Evolutionary conservation across 1,140 invertebrate species (phyloP).

Genomic region (Drosophila ogumai): DNA sequence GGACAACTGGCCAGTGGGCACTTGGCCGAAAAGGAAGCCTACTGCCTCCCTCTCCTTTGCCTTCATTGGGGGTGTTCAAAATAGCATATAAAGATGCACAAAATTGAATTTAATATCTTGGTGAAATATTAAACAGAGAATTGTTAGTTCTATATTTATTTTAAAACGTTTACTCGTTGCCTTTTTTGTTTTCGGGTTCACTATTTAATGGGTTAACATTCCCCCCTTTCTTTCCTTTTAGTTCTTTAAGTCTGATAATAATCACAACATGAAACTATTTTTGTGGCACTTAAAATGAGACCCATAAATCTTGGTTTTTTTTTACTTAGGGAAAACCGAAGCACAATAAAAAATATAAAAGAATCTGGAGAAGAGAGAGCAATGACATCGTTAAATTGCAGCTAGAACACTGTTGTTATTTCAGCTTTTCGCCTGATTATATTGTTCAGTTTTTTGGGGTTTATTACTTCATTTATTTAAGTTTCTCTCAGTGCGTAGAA

Average conservation of each 20-base stretch:
- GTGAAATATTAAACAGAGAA: background rate
- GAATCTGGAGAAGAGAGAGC: slow-evolving; percentile 49
- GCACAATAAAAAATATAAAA: slow-evolving; percentile 1
- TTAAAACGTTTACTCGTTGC: slow-evolving; percentile 4
- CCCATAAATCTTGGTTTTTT: slow-evolving; percentile 66
- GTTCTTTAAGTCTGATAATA: slow-evolving; percentile 54
- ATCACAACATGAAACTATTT: slow-evolving; percentile 78
- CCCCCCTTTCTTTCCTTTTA: slow-evolving; percentile 11
- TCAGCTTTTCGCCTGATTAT: slow-evolving; percentile 27
- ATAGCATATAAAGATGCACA: slow-evolving; percentile 7
- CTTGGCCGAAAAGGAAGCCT: slow-evolving; percentile 64
- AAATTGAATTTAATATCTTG: background rate
- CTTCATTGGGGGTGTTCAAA: slow-evolving; percentile 47
- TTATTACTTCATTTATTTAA: slow-evolving; percentile 37
- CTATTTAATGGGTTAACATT: slow-evolving; percentile 15
- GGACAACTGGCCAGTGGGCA: slow-evolving; percentile 41
- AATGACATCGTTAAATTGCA: slow-evolving; percentile 56
- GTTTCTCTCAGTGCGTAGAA: background rate
- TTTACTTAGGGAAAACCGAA: slow-evolving; percentile 30
- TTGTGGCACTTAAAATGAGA: slow-evolving; percentile 70
- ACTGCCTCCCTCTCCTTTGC: slow-evolving; percentile 1
- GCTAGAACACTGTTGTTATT: slow-evolving; percentile 21
- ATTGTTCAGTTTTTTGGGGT: slow-evolving; percentile 19
- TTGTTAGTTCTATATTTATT: slow-evolving; percentile 16
- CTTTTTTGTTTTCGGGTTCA: slow-evolving; percentile 18